A percentile compares a stretch with the other conserved stretches of the same genome.
phyloP scores from a whole-genome alignment of 2,888 invertebrate genomes.

The Harpalus rubripes region DNA sequence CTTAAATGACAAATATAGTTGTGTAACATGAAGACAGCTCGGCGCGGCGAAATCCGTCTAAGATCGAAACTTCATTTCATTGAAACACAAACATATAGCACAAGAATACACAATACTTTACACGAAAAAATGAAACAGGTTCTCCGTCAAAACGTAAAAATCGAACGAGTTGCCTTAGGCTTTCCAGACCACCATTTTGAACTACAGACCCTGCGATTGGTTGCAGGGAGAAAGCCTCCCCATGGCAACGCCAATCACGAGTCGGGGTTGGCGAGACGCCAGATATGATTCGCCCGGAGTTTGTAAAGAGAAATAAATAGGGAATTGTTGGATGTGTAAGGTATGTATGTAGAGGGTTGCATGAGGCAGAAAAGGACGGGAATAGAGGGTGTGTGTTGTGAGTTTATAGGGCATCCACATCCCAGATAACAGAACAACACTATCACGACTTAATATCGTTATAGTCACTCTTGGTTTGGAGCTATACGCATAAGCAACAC shows the following conservation, averaged over 20 bases:
- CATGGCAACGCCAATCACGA: constrained; percentile 74
- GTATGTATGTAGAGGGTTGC: constrained; percentile 66
- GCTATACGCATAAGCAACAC: constrained; percentile 77
- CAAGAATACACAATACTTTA: constrained; percentile 72
- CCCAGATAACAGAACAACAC: constrained; percentile 77
- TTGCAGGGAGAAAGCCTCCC: constrained; percentile 76
- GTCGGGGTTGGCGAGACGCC: constrained; percentile 73
- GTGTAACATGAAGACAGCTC: constrained; percentile 54
- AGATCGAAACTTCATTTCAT: constrained; percentile 63
- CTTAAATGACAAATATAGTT: constrained; percentile 56
- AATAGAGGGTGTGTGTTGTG: constrained; percentile 68
- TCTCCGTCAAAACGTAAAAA: constrained; percentile 77
- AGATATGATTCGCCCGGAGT: constrained; percentile 67
- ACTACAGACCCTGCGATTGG: constrained; percentile 75
- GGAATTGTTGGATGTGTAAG: too few species aligned
- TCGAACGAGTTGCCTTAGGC: constrained; percentile 76
- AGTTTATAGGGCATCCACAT: constrained; percentile 72
- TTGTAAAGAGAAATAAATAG: neutral
- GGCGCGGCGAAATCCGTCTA: constrained; percentile 62
- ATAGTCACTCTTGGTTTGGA: constrained; percentile 78
- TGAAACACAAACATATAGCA: constrained; percentile 66
- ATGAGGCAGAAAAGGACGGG: constrained; percentile 67
- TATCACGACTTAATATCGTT: constrained; percentile 79
- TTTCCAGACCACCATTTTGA: constrained; percentile 76
- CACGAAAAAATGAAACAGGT: constrained; percentile 74